Base-by-base conservation (phyloP, 1,140 invertebrate species). In the Sarcophaga peregrina region DNA sequence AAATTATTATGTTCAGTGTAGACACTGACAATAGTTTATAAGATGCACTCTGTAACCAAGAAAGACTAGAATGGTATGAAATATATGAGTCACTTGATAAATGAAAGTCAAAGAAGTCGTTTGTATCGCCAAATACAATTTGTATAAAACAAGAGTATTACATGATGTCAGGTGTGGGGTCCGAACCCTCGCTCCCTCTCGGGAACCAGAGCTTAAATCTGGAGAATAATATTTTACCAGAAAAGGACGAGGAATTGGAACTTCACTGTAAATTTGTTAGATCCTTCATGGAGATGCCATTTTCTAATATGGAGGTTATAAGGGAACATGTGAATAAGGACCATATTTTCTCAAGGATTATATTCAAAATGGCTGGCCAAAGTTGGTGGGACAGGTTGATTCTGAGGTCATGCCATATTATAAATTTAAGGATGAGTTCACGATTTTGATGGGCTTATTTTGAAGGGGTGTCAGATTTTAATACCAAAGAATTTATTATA, bases 171-270 rank as follows among this genome's bases (percentile, higher is more conserved):
- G 92, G 92, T 93, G 93, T 93, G 93, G 92, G 92, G 92, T 93
- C 93, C 92, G 92, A 93, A 93, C 92, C 92, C 92, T 93, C 93
- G 92, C 92, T 93, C 92, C 92, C 92, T 89, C 86, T 91, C 89
- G 92, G 91, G 92, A 93, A 93, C 92, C 92, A 93, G 92, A 93
- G 91, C 92, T 93, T 93, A 93, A 93, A 92, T 93, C 92, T 93
- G 92, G 92, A 75, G 13, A 72, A 82, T 50, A n/a, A 11, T 50
- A 37, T 17, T 10, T 50, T 74, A 52, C 37, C 15, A 25, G 82
- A 82, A 11, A 91, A 84, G 90, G 91, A 83, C 82, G 91, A 85
- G 85, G 76, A 83, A 9, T 25, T 87, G 8, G 83, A 86, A 76
- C 72, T 85, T 15, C 86, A 75, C 82, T 83, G 11, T 85, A 68